Conservation (phyloP, 2,797 vertebrate genomes). For the Chelidonichthys spinosus region DNA sequence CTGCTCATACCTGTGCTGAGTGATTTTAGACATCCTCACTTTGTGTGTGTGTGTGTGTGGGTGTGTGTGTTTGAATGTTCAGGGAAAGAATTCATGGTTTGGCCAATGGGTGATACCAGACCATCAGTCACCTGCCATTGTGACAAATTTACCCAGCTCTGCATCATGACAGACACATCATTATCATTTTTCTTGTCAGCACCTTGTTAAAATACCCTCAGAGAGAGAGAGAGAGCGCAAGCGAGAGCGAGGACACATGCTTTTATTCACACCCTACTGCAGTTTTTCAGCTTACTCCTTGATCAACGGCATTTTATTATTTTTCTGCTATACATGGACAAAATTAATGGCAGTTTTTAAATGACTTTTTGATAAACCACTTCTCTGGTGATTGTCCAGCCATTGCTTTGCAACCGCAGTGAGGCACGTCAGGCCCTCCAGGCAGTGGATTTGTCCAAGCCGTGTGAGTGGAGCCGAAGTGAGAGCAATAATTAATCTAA, state of each 20-base stretch:
- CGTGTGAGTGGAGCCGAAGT: background rate
- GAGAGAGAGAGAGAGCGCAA: constrained; percentile 41
- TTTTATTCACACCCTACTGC: constrained; percentile 44
- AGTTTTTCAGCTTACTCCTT: constrained; percentile 34
- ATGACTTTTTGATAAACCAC: constrained; percentile 5
- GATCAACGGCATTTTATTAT: constrained; percentile 31
- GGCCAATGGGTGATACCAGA: constrained; percentile 64
- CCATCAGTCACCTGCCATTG: constrained; percentile 79
- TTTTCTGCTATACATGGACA: constrained; percentile 1
- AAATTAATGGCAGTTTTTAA: constrained; percentile 28
- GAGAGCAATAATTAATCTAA: background rate
- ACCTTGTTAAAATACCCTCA: constrained; percentile 77
- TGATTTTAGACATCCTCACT: constrained; percentile 37
- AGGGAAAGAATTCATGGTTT: constrained; percentile 68
- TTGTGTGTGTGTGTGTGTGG: constrained; percentile 8
- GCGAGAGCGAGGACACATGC: constrained; percentile 13
- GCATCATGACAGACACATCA: constrained; percentile 79
- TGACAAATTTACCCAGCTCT: constrained; percentile 76
- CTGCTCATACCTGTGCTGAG: constrained; percentile 44
- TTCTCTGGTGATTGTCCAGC: background rate
- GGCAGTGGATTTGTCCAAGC: background rate
- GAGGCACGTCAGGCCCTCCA: background rate
- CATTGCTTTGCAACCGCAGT: background rate
- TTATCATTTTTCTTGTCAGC: constrained; percentile 85
- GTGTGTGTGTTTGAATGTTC: constrained; percentile 40